These are phyloP conservation scores for Lasioglossum marginatum DNA, from an alignment of 2,888 invertebrate genomes.

Conservation along the genomic window DNA sequence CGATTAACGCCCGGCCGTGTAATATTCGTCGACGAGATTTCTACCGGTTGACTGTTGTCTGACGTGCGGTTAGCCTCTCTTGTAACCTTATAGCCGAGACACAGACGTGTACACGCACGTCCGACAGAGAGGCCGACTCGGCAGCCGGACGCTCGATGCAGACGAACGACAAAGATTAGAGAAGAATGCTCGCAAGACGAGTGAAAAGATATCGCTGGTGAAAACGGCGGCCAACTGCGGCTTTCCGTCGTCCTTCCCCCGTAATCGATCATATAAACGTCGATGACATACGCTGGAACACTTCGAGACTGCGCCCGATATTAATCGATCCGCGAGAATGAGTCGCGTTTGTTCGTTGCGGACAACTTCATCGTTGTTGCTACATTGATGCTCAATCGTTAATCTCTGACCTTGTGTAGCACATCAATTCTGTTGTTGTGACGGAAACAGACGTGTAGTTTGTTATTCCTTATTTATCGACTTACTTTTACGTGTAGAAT, in stretches of 20 bases:
- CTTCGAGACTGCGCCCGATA: neutral
- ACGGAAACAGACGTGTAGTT: neutral
- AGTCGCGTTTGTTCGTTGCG: neutral
- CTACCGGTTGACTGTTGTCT: constrained; percentile 70
- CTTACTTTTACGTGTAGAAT: too few species aligned
- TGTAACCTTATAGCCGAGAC: constrained; percentile 70
- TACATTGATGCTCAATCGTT: neutral
- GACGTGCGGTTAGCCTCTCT: constrained; percentile 69
- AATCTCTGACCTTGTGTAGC: neutral
- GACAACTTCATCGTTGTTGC: constrained; percentile 22
- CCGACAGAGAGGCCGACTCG: constrained; percentile 7
- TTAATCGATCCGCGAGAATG: neutral
- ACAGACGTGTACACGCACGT: constrained; percentile 34
- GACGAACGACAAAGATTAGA: constrained; percentile 23
- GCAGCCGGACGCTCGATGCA: neutral
- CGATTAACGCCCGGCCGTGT: constrained; percentile 74
- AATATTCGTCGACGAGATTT: constrained; percentile 76
- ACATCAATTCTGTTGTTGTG: neutral
- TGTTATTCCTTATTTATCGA: too few species aligned
- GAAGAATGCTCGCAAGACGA: neutral
- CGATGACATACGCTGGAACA: constrained; percentile 13
- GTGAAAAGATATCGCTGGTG: constrained; percentile 17
- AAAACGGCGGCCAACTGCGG: constrained; percentile 37
- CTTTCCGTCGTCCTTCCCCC: constrained; percentile 30
- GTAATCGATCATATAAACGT: constrained; percentile 43